A percentile compares a stretch with the other conserved stretches of the same genome.
Evolutionary conservation across 1,140 invertebrate species (phyloP).

Genomic region (Drosophila biarmipes): DNA sequence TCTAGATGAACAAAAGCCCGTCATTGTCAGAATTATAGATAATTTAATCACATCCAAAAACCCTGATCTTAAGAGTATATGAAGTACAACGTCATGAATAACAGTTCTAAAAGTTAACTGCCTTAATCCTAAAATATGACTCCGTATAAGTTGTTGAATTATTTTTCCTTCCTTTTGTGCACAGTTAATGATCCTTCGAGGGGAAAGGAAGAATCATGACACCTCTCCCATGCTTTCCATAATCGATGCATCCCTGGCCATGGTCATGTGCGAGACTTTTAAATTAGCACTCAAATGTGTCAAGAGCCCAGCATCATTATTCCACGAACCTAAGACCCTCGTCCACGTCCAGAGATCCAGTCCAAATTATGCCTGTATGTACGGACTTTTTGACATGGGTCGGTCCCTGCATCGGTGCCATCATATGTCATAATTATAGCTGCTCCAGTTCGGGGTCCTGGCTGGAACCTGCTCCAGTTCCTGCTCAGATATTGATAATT

Average conservation of each 20-base stretch:
- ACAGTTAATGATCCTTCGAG: constrained; percentile 1
- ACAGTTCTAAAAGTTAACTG: not conserved
- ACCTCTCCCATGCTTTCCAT: constrained; percentile 23
- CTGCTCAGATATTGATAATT: constrained; percentile 60
- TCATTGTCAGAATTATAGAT: too few relatives aligned
- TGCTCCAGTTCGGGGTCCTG: constrained; percentile 38
- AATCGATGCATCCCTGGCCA: constrained; percentile 29
- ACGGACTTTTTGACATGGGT: constrained; percentile 69
- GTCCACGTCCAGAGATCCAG: constrained; percentile 23
- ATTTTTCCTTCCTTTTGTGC: not conserved
- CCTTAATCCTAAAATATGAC: not conserved
- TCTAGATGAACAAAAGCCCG: too few relatives aligned
- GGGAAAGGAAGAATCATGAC: constrained; percentile 1
- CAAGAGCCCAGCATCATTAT: constrained; percentile 56
- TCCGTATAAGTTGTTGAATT: not conserved
- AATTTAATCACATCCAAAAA: too few relatives aligned
- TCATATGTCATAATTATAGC: constrained; percentile 81
- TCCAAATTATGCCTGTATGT: constrained; percentile 56
- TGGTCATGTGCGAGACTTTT: constrained; percentile 58
- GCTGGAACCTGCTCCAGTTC: constrained; percentile 18
- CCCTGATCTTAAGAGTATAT: too few relatives aligned
- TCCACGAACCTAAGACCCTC: constrained; percentile 64
- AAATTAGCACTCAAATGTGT: constrained; percentile 75
- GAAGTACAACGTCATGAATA: not conserved
- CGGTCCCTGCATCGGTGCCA: constrained; percentile 25